Conservation (phyloP, 1,140 invertebrate species). For the Cecropterus lyciades region DNA sequence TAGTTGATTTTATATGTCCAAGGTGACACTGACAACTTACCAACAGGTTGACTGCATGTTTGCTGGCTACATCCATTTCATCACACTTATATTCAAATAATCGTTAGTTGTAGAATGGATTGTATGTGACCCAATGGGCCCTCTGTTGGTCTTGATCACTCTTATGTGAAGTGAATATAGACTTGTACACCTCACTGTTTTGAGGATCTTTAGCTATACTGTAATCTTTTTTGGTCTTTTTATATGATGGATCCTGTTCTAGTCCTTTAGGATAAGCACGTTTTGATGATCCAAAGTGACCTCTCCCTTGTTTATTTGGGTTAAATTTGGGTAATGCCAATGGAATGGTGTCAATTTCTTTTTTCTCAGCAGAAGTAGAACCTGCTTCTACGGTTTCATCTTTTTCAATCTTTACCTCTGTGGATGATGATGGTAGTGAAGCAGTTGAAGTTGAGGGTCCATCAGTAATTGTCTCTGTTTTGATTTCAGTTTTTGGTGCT, state of each 20-base stretch:
- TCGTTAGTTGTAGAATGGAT: constrained; percentile 97
- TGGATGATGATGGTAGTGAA: constrained; percentile 35
- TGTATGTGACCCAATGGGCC: constrained; percentile 99
- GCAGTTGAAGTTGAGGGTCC: constrained; percentile 41
- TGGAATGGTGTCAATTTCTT: constrained; percentile 75
- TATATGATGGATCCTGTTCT: constrained; percentile 88
- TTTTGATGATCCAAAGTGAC: constrained; percentile 73
- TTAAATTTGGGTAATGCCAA: constrained; percentile 75
- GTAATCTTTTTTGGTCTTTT: constrained; percentile 91
- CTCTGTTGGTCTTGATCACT: constrained; percentile 93
- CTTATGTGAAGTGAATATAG: constrained; percentile 96
- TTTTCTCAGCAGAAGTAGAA: constrained; percentile 53
- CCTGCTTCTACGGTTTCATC: constrained; percentile 38
- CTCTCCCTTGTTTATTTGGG: constrained; percentile 73
- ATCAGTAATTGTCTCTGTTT: constrained; percentile 45
- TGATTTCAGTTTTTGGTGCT: constrained; percentile 47
- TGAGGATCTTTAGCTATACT: constrained; percentile 97
- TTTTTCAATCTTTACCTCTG: constrained; percentile 38
- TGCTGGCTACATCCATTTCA: no score
- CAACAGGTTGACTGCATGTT: no score
- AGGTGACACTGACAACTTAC: no score
- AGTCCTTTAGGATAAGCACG: constrained; percentile 63
- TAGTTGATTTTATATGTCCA: no score
- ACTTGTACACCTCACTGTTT: constrained; percentile 96
- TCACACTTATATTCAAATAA: no score